Evolutionary conservation across 2,888 invertebrate genomes (phyloP), one percentile per base, ranked within the genome.

Genomic region (Macaria notata): DNA sequence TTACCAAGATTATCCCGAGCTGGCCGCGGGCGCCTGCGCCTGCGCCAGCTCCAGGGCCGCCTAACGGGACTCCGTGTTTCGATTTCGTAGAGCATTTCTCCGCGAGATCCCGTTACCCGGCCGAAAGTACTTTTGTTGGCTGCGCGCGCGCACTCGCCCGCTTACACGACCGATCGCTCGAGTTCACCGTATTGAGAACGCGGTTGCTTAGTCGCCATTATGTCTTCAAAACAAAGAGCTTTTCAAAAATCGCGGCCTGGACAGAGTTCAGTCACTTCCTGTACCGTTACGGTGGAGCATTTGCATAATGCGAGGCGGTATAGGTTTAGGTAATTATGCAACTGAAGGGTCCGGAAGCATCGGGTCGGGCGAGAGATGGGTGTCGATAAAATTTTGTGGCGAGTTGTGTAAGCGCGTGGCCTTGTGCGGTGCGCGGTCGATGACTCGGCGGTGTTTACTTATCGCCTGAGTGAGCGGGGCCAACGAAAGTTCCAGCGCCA

Each of bases 31-130:
- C 60, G 59, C 56, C n/a, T 46, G 43, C 53, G 49, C 46, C 36
- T 19, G 42, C 31, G 48, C 41, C 9, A 71, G 65, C 74, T 83
- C 84, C 83, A 88, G 88, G 86, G 87, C 87, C 87, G 78, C 63
- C 74, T 89, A 89, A 91, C 90, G 90, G 91, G 83, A 86, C 82
- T 73, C 78, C 87, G 81, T 92, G 91, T 92, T 92, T 92, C 92
- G 92, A 86, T 92, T 92, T 92, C 92, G 88, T 92, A 91, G 90
- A 89, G 87, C 91, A 92, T 92, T 92, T 92, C 92, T 91, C 92
- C 84, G 80, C 70, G 67, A 65, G 62, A 79, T 92, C 84, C 92
- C 92, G 92, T 92, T 92, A 92, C 79, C 78, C 82, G 87, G 77
- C 84, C 87, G 89, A 90, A 90, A 90, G 89, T 86, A 90, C 88